Evolutionary conservation across 2,888 invertebrate genomes (phyloP), one percentile per base, ranked within the genome.

Genomic region (Hydrotaea cyrtoneurina): DNA sequence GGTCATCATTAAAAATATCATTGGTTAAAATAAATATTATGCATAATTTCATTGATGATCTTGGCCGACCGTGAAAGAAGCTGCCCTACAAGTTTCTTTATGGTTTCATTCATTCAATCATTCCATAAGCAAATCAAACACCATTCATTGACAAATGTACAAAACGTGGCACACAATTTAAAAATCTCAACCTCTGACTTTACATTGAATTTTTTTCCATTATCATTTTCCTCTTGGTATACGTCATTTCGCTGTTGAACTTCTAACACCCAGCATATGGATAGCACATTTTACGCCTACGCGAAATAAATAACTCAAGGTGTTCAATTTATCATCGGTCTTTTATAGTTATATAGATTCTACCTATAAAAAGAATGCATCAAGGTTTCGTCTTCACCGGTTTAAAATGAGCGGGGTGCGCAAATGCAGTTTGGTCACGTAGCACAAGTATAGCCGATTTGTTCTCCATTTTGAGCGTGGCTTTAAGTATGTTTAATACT

Each of bases 381-480:
- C 59, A 59, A 59, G 59, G 59, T 23, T 59, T 59, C 59, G 26
- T 26, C 26, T 59, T 23, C 26, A 15, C 23, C 59, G 15, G 5
- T 26, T 23, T 59, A n/a, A n/a, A n/a, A n/a, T n/a, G n/a, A n/a
- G 31, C 31, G 31, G 3, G 2, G 7, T 3, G 3, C 11, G 7
- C 26, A 17, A 13, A 23, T 59, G 26, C 59, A 59, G 15, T 59
- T 59, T 59, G 23, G 59, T 59, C 59, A 59, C 59, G 59, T 59
- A 59, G 59, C n/a, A n/a, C n/a, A n/a, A n/a, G n/a, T n/a, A n/a
- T n/a, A n/a, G n/a, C 11, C 11, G 26, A 59, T 11, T 21, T 1
- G 55, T 15, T 57, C 5, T 23, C 5, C 23, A 57, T 21, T 57
- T 57, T 57, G 3, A 21, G 7, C 53, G 53, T 31, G 31, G n/a